phyloP scores from a whole-genome alignment of 2,113 vertebrate genomes.

The Tragelaphus buxtoni region DNA sequence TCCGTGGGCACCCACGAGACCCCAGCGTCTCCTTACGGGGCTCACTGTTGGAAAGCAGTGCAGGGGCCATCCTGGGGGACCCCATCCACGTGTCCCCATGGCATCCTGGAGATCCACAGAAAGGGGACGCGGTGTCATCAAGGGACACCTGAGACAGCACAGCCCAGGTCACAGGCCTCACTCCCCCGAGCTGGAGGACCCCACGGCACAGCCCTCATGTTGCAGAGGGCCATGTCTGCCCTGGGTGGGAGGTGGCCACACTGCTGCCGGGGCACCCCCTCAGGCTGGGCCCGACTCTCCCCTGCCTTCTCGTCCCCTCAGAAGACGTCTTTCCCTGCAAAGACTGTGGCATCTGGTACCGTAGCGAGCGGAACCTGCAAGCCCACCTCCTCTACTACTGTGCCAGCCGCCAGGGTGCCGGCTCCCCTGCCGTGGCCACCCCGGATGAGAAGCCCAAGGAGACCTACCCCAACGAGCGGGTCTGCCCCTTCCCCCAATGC shows the following conservation, averaged over 20 bases:
- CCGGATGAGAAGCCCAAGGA: slow-evolving; percentile 92
- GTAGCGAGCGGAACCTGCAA: slow-evolving; percentile 96
- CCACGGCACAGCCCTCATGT: background rate
- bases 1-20: rapidly evolving
- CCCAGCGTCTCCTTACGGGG: background rate
- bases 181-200: background rate
- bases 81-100: background rate
- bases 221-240: background rate
- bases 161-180: background rate
- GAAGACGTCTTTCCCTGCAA: slow-evolving; percentile 98
- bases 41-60: background rate
- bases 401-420: slow-evolving; percentile 90
- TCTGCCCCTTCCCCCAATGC: slow-evolving; percentile 97
- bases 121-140: background rate
- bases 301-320: slow-evolving; percentile 64
- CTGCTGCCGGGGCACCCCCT: background rate
- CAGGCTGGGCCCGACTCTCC: rapidly evolving
- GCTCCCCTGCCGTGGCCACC: slow-evolving; percentile 74
- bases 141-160: background rate
- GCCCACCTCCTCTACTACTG: slow-evolving; percentile 99
- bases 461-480: slow-evolving; percentile 91
- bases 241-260: too few species aligned
- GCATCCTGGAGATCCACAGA: background rate
- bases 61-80: background rate
- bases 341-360: slow-evolving; percentile 99